Evolutionary conservation across 1,140 invertebrate species (phyloP).

Genomic region (Riptortus pedestris): DNA sequence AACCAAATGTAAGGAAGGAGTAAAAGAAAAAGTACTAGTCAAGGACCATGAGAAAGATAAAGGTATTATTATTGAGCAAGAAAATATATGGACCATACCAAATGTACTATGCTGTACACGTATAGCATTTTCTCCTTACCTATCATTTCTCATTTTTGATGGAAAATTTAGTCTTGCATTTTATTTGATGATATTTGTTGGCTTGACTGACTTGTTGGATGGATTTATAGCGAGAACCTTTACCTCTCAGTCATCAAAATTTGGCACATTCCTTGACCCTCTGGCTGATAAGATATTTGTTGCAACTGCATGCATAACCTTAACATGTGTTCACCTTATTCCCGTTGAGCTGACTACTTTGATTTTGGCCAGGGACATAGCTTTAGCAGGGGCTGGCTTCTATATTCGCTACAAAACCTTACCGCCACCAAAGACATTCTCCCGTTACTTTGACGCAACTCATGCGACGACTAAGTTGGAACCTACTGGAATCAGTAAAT

Average conservation of each 20-base stretch:
- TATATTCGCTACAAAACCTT: constrained; percentile 83
- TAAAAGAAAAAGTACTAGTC: too few species aligned
- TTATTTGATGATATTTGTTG: constrained; percentile 61
- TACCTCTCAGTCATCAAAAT: constrained; percentile 76
- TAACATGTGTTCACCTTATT: constrained; percentile 75
- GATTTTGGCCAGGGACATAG: constrained; percentile 72
- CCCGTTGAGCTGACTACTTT: constrained; percentile 65
- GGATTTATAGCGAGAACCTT: constrained; percentile 92
- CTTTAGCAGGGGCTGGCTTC: constrained; percentile 70
- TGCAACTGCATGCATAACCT: constrained; percentile 72
- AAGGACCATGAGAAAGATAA: too few species aligned
- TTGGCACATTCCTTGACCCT: constrained; percentile 93
- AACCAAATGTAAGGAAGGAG: too few species aligned
- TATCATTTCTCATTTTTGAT: constrained; percentile 71
- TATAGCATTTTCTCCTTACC: constrained; percentile 71
- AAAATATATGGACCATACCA: constrained; percentile 88
- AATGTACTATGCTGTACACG: constrained; percentile 77
- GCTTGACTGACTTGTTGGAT: constrained; percentile 79
- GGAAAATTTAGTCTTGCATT: constrained; percentile 62
- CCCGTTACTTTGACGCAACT: constrained; percentile 80
- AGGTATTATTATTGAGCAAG: constrained; percentile 57
- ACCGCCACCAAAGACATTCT: constrained; percentile 74
- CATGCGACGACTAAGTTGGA: constrained; percentile 81
- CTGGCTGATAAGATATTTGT: constrained; percentile 94
- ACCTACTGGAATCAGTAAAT: constrained; percentile 84